Evolutionary conservation across 2,113 vertebrate species (phyloP), one percentile per base, ranked within the genome.

Genomic region (Pteropus alecto): DNA sequence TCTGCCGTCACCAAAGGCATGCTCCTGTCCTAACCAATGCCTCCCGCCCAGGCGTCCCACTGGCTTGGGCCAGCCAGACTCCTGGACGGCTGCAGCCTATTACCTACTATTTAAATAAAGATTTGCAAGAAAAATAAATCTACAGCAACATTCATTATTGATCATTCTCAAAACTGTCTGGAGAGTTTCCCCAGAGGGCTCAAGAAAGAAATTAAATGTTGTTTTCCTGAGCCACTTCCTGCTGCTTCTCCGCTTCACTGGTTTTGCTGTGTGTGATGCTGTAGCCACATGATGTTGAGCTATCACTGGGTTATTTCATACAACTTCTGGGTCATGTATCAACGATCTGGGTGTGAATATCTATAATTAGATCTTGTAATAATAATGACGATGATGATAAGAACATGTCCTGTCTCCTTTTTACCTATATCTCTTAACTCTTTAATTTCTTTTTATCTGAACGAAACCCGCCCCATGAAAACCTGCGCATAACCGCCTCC

Each of bases 151-250:
- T 87, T 97, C 97, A 92, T 97, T 98, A 98, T 94, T 98, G 98
- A 97, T 97, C 92, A n/a, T 87, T 71, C 87, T 97, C 97, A 98
- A 98, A 98, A 98, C 93, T 94, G 96, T 98, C 98, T 98, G 67
- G 96, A 97, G 97, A 98, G 98, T 97, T 98, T 92, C 95, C 89
- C 95, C 95, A 83, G 68, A 96, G 97, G 97, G 92, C 89, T 97
- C 93, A 95, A 13, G 76, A 96, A 97, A 98, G 93, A 98, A 97
- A 94, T 96, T 97, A 98, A 98, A 95, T 90, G 81, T 94, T 97
- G 97, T 97, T 98, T 98, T 94, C 96, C 96, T 77, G 93, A 96
- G 85, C 77, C 92, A 96, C 89, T 98, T 93, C 97, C 96, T 98
- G 97, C 97, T 96, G 97, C 91, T 97, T 97, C 97, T 94, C 96